A percentile compares a stretch with the other conserved stretches of the same genome.
Conservation (phyloP, 2,113 vertebrate species). For the Tenebrosternarchus preto region DNA sequence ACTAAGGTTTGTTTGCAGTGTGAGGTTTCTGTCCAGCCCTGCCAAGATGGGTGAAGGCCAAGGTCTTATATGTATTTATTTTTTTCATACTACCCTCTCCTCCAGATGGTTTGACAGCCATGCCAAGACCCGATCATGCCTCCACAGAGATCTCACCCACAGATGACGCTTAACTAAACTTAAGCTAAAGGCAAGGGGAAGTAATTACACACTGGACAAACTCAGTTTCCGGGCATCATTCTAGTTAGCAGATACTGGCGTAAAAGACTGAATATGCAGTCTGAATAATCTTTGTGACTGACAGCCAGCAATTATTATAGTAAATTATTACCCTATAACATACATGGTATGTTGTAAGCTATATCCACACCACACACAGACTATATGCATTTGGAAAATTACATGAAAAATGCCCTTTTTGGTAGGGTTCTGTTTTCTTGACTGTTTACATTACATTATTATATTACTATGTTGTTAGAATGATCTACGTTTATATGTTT, state of each 20-base stretch:
- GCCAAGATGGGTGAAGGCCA: conserved; percentile 45
- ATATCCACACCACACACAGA: neutral
- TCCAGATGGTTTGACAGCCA: conserved; percentile 48
- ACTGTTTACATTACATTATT: neutral
- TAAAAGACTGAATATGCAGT: neutral
- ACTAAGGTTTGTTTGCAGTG: conserved; percentile 38
- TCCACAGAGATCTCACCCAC: conserved; percentile 37
- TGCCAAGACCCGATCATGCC: conserved; percentile 42
- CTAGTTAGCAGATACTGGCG: conserved; percentile 5
- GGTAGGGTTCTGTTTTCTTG: neutral
- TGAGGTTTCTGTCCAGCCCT: conserved; percentile 28
- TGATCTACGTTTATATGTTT: neutral
- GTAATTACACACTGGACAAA: conserved; percentile 40
- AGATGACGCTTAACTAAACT: conserved; percentile 40
- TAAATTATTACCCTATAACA: conserved; percentile 4
- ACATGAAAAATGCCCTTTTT: conserved; percentile 9
- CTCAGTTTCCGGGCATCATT: conserved; percentile 30
- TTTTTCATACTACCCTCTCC: conserved; percentile 35
- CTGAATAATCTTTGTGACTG: neutral
- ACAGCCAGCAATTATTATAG: conserved; percentile 2
- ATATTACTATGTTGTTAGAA: neutral
- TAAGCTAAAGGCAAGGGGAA: conserved; percentile 38
- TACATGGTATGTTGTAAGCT: neutral
- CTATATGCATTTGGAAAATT: neutral
- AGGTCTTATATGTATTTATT: conserved; percentile 45